These are phyloP conservation scores for Zosterops borbonicus DNA, from an alignment of 2,113 vertebrate species.

Conservation along the genomic window DNA sequence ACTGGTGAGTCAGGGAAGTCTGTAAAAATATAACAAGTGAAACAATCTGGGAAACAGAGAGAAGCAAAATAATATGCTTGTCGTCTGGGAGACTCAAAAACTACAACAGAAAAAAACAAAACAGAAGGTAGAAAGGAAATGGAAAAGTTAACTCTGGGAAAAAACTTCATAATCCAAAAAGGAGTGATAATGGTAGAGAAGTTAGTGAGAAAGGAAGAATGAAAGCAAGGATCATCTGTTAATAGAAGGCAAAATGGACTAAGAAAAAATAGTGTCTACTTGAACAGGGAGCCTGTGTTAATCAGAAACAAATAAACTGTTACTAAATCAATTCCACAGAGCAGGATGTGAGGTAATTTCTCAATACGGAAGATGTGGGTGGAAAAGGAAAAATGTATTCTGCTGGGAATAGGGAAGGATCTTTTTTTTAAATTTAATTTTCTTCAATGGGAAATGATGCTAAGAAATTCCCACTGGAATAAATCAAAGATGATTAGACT, in stretches of 20 bases:
- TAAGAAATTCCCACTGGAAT: conserved; percentile 24
- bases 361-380: conserved; percentile 8
- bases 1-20: background rate
- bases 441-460: background rate
- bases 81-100: background rate
- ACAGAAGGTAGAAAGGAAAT: background rate
- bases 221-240: background rate
- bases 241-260: background rate
- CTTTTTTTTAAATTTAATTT: background rate
- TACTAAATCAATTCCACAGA: background rate
- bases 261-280: background rate
- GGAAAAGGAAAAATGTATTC: conserved; percentile 6
- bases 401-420: background rate
- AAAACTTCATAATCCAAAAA: background rate
- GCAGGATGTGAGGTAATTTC: conserved; percentile 32
- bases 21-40: background rate
- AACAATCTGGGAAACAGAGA: background rate
- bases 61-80: background rate
- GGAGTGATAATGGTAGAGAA: background rate
- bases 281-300: background rate
- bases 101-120: background rate
- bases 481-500: conserved; percentile 12
- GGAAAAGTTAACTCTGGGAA: background rate
- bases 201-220: background rate
- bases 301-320: background rate